phyloP scores from a whole-genome alignment of 2,797 vertebrate genomes.

The Tragopan temminckii region DNA sequence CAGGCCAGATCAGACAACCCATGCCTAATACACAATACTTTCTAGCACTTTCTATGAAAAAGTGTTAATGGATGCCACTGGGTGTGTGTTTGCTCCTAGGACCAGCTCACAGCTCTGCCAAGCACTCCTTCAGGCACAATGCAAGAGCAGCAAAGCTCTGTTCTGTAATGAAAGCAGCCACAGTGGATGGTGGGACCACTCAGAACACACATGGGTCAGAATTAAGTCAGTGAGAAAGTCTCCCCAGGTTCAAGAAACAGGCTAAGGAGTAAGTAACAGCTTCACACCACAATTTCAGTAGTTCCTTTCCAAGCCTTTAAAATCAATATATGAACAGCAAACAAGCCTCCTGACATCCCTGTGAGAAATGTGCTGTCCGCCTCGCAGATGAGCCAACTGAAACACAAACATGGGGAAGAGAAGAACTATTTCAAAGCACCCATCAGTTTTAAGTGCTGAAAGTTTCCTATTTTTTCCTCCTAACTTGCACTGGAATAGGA shows the following conservation, averaged over 20 bases:
- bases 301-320: not conserved
- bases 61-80: not conserved
- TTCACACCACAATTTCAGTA: not conserved
- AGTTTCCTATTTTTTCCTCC: accelerated
- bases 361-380: accelerated
- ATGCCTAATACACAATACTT: not conserved
- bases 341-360: not conserved
- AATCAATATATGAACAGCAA: not conserved
- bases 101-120: not conserved
- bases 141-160: not conserved
- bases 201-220: not conserved
- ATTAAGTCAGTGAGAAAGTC: not conserved
- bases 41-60: not conserved
- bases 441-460: not conserved
- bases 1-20: not conserved
- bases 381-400: not conserved
- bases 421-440: not conserved
- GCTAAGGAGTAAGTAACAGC: not conserved
- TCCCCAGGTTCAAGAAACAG: not conserved
- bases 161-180: not conserved
- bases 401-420: not conserved
- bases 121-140: not conserved
- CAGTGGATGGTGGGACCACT: not conserved
- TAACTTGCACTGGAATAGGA: not conserved
- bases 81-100: not conserved